Base-by-base conservation (phyloP, 2,888 invertebrate genomes). In the Panzeria rudis region DNA sequence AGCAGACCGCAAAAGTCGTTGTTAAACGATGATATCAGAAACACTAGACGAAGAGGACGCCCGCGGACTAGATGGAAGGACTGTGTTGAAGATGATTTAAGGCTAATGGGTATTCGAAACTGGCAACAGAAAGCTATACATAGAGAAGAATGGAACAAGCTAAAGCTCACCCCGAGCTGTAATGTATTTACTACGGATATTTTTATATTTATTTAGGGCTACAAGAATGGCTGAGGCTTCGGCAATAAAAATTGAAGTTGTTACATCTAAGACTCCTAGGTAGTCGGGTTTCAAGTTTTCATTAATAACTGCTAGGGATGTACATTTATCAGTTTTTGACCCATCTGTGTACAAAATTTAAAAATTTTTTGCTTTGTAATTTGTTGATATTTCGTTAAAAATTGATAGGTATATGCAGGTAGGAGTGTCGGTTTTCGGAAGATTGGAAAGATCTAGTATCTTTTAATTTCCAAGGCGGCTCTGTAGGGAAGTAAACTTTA, bases 201-300 rank as follows among this genome's bases (percentile, higher is more conserved):
- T 68, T 50, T 52, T 52, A 25, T 32, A 29, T 35, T 69, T 66
- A 11, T 47, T 66, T n/a, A 29, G 11, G 6, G 47, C 5, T 20
- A n/a, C 11, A 29, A 47, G 25, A 2, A 66, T 47, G 8, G 47
- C 47, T 47, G 47, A 25, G 7, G 47, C 25, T 66, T 66, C 66
- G 7, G 47, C 66, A 15, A 15, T 25, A n/a, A 62, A 44, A 15
- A 62, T 62, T 5, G 38, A 41, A 20, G 38, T 13, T 35, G 41
- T 62, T 11, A 23, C 23, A 11, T 44, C 44, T 41, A 44, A 15
- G 2, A 2, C 15, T 15, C 41, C 62, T 7, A 62, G 8, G 23
- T 23, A 47, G 0, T 66, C 29, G 1, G n/a, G 29, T 47, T 9
- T 25, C 11, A 66, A 25, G 17, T 47, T 44, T 11, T 68, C 17